Percentiles rank a stretch among this genome's conserved stretches.
These are phyloP conservation scores for Phasianus colchicus DNA, from an alignment of 2,113 vertebrate genomes.

Conservation along the genomic window DNA sequence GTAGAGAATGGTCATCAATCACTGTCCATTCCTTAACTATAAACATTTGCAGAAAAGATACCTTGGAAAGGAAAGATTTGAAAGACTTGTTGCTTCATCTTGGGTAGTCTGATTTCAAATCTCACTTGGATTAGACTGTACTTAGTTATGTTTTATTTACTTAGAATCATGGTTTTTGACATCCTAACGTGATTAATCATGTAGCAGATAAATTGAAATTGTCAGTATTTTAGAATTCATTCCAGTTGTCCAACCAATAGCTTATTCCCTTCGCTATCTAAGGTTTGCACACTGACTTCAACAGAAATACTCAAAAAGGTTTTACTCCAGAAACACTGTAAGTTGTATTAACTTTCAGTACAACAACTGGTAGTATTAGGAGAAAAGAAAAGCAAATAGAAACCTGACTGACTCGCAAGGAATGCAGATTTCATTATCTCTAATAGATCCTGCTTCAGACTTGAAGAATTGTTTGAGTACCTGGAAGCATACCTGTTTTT, in stretches of 20 bases:
- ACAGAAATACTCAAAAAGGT: neutral
- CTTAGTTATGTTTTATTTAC: neutral
- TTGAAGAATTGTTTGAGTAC: neutral
- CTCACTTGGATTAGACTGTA: neutral
- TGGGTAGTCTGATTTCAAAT: neutral
- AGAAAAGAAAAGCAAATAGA: neutral
- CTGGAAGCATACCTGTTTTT: neutral
- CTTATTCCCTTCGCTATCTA: neutral
- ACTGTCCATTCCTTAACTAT: neutral
- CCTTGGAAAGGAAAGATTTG: neutral
- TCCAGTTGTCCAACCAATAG: neutral
- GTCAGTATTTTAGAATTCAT: neutral
- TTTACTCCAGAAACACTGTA: neutral
- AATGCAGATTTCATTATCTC: neutral
- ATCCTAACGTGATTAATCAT: neutral
- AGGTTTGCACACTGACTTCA: neutral
- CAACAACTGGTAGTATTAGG: neutral
- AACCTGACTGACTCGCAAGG: neutral
- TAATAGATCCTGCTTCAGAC: neutral
- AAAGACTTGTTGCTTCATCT: neutral
- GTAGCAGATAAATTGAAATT: neutral
- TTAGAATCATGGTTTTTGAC: neutral
- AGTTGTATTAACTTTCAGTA: neutral
- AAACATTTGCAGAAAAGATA: neutral
- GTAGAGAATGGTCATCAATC: neutral